These are phyloP conservation scores for Telmatochromis sp. DNA, from an alignment of 2,113 vertebrate species.

Conservation along the genomic window DNA sequence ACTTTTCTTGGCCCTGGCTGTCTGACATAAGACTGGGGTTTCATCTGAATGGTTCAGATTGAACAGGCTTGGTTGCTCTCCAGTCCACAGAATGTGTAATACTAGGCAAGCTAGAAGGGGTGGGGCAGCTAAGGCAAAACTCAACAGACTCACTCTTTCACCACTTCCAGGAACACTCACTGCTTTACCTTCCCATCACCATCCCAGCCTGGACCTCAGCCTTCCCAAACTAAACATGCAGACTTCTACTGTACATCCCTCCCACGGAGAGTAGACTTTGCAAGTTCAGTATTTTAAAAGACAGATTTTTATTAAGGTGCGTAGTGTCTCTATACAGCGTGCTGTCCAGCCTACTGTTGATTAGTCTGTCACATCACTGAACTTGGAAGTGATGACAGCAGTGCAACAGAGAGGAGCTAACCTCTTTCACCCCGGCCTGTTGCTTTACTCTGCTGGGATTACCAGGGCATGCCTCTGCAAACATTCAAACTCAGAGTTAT, in stretches of 20 bases:
- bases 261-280: neutral
- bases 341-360: neutral
- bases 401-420: slow-evolving; percentile 30
- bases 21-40: slow-evolving; percentile 10
- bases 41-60: slow-evolving; percentile 61
- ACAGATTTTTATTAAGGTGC: neutral
- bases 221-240: slow-evolving; percentile 31
- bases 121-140: slow-evolving; percentile 14
- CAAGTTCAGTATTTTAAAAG: neutral
- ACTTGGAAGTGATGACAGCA: slow-evolving; percentile 22
- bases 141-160: slow-evolving; percentile 67
- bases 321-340: neutral
- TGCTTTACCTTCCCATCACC: slow-evolving; percentile 31
- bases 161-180: slow-evolving; percentile 63
- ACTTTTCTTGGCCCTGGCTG: neutral
- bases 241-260: neutral
- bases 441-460: slow-evolving; percentile 55
- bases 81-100: slow-evolving; percentile 46
- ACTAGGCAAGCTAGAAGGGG: neutral
- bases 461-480: slow-evolving; percentile 53
- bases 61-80: slow-evolving; percentile 50
- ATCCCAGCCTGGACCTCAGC: slow-evolving; percentile 6
- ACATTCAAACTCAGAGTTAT: slow-evolving; percentile 56
- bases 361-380: neutral
- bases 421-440: slow-evolving; percentile 47